A percentile compares a stretch with the other conserved stretches of the same genome.
Conservation (phyloP, 2,888 invertebrate genomes). For the Cantharis rufa region DNA sequence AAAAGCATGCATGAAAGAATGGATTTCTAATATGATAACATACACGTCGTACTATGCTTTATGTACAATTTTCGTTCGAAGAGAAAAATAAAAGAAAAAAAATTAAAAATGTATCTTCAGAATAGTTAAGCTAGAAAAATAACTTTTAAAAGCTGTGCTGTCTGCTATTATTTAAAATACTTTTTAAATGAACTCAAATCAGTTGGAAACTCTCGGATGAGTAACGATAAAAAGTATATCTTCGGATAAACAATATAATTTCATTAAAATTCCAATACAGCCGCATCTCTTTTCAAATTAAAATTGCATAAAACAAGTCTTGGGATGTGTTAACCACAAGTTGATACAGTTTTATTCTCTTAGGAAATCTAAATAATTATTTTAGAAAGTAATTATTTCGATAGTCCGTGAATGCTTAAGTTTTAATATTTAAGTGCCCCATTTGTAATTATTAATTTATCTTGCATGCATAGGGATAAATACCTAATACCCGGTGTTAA, state of each 20-base stretch:
- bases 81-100: not conserved
- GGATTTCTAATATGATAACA: not conserved
- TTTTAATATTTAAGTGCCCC: not conserved
- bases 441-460: not conserved
- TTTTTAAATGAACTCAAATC: not conserved
- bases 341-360: not conserved
- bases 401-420: not conserved
- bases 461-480: not conserved
- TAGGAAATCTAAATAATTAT: not conserved
- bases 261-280: not conserved
- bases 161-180: not conserved
- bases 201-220: not conserved
- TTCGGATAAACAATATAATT: not conserved
- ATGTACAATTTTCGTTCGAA: not conserved
- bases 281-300: not conserved
- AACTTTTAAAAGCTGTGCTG: not conserved
- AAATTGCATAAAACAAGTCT: not conserved
- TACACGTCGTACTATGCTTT: not conserved
- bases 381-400: not conserved
- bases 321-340: not conserved
- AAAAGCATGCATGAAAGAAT: not conserved
- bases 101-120: too few species aligned
- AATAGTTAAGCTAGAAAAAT: not conserved
- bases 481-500: not conserved
- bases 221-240: not conserved